Evolutionary conservation across 53 echinoderm and acorn worm genomes (phyloP), one percentile per base, ranked within the genome.

Genomic region (Paelopatides confundens): DNA sequence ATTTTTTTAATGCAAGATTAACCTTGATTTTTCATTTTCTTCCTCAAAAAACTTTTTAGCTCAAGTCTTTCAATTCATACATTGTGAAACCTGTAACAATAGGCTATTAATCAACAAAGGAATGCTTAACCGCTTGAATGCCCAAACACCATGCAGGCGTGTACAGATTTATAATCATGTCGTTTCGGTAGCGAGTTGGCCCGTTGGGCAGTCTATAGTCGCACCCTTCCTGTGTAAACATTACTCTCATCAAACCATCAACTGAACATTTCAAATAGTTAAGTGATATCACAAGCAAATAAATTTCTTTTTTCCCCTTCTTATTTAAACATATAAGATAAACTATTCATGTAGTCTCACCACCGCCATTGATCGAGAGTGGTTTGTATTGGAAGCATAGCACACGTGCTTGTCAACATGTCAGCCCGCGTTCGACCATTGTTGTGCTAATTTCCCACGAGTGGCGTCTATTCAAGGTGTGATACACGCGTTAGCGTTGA

Each of bases 1-100:
- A 54, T 5, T 18, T 54, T 54, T 54, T 54, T n/a, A 31, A 10
- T 30, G 51, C 28, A 38, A 51, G 26, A 79, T 79, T 31, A 79
- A 79, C 79, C 79, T 79, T 79, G 79, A 79, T 79, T 79, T 54
- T 79, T 79, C 79, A 40, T 74, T 39, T 79, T 53, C 51, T 48
- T 79, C 33, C 48, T 53, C 53, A 53, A n/a, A n/a, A n/a, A 79
- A 53, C 79, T 79, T 79, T 53, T 79, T 79, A 79, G 51, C 50
- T 79, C 79, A 48, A 33, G 15, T 48, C 31, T 79, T 32, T 50
- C 31, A 12, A 53, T 9, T 13, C 3, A 32, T 53, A 46, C 11
- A 67, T 34, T 15, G 30, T 31, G 32, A 33, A 79, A 52, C 50
- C 48, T 79, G 32, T 67, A 53, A 79, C 79, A 79, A 79, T 79